These are phyloP conservation scores for Trematomus bernacchii DNA, from an alignment of 2,797 vertebrate species.

Conservation along the genomic window DNA sequence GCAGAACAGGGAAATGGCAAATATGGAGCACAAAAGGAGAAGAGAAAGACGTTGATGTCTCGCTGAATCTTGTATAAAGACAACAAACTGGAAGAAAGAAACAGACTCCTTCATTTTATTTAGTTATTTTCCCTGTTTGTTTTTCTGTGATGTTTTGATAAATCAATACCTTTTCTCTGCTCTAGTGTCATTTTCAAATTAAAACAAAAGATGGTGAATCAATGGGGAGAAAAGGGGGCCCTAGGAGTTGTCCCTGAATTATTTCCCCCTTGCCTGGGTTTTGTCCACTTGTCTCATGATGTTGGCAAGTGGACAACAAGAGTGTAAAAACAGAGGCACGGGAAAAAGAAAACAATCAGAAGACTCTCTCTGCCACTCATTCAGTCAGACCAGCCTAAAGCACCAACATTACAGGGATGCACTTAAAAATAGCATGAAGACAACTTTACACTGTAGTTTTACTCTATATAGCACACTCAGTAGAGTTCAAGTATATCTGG, in stretches of 20 bases:
- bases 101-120: slow-evolving; percentile 35
- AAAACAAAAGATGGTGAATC: slow-evolving; percentile 28
- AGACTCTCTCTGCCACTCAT: slow-evolving; percentile 3
- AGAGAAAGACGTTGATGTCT: slow-evolving; percentile 18
- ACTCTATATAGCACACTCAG: slow-evolving; percentile 42
- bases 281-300: slow-evolving; percentile 42
- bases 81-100: slow-evolving; percentile 35
- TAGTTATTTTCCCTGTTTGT: slow-evolving; percentile 51
- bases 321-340: slow-evolving; percentile 21
- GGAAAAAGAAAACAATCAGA: slow-evolving; percentile 23
- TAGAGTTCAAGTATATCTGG: slow-evolving; percentile 12
- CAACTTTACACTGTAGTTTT: slow-evolving; percentile 19
- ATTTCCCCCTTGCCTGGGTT: slow-evolving; percentile 7
- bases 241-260: slow-evolving; percentile 9
- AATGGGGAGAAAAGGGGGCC: background rate
- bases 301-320: slow-evolving; percentile 2
- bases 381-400: slow-evolving; percentile 15
- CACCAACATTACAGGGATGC: slow-evolving; percentile 22
- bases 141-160: slow-evolving; percentile 54
- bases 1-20: slow-evolving; percentile 33
- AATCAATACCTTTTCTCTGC: slow-evolving; percentile 41
- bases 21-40: slow-evolving; percentile 46
- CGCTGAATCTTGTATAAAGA: slow-evolving; percentile 39
- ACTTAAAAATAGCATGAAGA: slow-evolving; percentile 32
- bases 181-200: slow-evolving; percentile 38